Evolutionary conservation across 1,140 invertebrate species (phyloP), one percentile per base, ranked within the genome.

Genomic region (Drosophila sucinea): DNA sequence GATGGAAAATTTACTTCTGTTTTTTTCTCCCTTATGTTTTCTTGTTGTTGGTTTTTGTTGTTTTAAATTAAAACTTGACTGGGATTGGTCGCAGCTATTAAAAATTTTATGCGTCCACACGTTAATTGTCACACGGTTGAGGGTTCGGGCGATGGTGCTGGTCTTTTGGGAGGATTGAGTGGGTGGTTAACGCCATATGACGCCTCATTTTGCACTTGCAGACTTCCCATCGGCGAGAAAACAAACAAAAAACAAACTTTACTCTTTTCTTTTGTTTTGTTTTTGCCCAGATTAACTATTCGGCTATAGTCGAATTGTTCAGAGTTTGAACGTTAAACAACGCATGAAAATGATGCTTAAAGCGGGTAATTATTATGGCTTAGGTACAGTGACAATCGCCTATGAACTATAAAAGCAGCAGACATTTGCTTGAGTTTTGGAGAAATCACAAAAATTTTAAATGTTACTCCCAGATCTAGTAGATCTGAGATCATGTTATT

Each of bases 91-190:
- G 65, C 35, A 56, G 47, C 60, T 75, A 60, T 67, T 82, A 60
- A 82, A 82, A 79, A 35, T 83, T 82, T 82, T 73, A 82, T 82
- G 67, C 40, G 54, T 65, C 60, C 75, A 80, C 58, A 76, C 64
- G 77, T 51, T 80, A 80, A 80, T 80, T 80, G 77, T 80, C 77
- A 70, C 77, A 80, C 71, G 75, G 44, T 29, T 67, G 65, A 63
- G 23, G 23, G 44, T 7, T 17, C 17, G n/a, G 17, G 44, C n/a
- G 41, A 17, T 44, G 41, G 5, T 23, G 55, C 56, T 58, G 57
- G 62, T 41, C 38, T 69, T 11, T 10, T n/a, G 1, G 1, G 7
- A 8, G 6, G 29, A 1, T 1, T 2, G 29, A 29, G 38, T 17
- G 40, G 32, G 23, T 25, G 57, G 27, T 61, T 10, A 75, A 64